These are phyloP conservation scores for Chloebia gouldiae DNA, from an alignment of 2,113 vertebrate genomes.

Conservation along the genomic window DNA sequence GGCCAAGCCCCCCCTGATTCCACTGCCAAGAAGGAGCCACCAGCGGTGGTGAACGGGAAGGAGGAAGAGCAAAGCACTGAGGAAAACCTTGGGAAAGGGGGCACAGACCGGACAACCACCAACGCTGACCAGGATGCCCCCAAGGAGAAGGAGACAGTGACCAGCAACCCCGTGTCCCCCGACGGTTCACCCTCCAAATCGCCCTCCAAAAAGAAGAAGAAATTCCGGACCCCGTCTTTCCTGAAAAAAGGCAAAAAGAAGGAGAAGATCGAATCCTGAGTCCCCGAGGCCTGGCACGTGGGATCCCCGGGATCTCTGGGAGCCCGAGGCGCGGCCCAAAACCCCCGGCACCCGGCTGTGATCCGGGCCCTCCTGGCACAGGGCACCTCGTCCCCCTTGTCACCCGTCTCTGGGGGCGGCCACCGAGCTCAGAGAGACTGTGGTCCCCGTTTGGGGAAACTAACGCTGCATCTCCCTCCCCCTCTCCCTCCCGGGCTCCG, in stretches of 20 bases:
- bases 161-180: slow-evolving; percentile 80
- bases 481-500: not conserved
- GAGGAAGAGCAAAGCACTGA: slow-evolving; percentile 82
- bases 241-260: slow-evolving; percentile 97
- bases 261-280: slow-evolving; percentile 92
- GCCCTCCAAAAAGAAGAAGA: slow-evolving; percentile 99
- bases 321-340: not conserved
- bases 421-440: not conserved
- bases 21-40: not conserved
- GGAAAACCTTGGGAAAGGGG: slow-evolving; percentile 79
- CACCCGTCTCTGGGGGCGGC: not conserved
- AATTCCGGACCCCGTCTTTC: slow-evolving; percentile 97
- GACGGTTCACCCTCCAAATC: slow-evolving; percentile 96
- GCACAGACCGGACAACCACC: slow-evolving; percentile 78
- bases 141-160: slow-evolving; percentile 76
- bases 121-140: slow-evolving; percentile 72
- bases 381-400: not conserved
- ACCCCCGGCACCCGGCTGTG: not conserved
- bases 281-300: accelerated
- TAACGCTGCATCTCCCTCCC: not conserved
- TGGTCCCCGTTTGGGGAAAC: not conserved
- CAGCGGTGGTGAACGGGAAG: slow-evolving; percentile 80
- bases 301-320: not conserved
- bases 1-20: slow-evolving; percentile 9
- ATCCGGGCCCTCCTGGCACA: not conserved